These are phyloP conservation scores for Leucoraja erinaceus DNA, from an alignment of 2,113 vertebrate genomes.

Conservation along the genomic window DNA sequence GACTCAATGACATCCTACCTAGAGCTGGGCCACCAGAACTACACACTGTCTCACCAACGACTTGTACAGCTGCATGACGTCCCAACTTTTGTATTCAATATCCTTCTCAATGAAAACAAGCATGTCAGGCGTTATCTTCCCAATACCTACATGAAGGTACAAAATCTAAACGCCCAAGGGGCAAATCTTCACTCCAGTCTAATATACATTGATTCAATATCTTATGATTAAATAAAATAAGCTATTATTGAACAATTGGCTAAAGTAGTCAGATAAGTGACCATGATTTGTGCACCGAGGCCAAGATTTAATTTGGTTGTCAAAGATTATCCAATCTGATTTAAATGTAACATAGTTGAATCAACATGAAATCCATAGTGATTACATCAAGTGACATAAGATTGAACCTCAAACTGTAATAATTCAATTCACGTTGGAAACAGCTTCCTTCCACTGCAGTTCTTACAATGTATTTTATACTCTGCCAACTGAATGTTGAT, in stretches of 20 bases:
- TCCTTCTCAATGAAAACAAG: too few species aligned
- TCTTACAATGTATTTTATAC: background rate
- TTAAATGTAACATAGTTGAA: background rate
- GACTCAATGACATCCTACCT: too few species aligned
- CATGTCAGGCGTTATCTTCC: too few species aligned
- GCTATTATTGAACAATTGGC: background rate
- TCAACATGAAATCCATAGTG: background rate
- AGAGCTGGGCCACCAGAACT: too few species aligned
- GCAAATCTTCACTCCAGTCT: background rate
- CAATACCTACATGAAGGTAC: too few species aligned
- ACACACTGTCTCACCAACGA: too few species aligned
- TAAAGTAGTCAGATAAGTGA: background rate
- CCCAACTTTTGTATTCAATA: too few species aligned
- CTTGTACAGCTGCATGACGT: too few species aligned
- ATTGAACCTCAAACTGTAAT: background rate
- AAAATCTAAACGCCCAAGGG: background rate
- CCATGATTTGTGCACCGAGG: background rate
- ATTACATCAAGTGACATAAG: background rate
- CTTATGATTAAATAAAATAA: too few species aligned
- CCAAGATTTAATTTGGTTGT: background rate
- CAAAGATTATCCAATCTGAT: background rate
- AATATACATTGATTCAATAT: too few species aligned
- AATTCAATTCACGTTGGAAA: background rate
- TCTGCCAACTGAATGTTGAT: background rate
- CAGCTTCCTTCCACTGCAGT: background rate